Evolutionary conservation across 2,113 vertebrate species (phyloP), one percentile per base, ranked within the genome.

Genomic region (Tyrannus savana): DNA sequence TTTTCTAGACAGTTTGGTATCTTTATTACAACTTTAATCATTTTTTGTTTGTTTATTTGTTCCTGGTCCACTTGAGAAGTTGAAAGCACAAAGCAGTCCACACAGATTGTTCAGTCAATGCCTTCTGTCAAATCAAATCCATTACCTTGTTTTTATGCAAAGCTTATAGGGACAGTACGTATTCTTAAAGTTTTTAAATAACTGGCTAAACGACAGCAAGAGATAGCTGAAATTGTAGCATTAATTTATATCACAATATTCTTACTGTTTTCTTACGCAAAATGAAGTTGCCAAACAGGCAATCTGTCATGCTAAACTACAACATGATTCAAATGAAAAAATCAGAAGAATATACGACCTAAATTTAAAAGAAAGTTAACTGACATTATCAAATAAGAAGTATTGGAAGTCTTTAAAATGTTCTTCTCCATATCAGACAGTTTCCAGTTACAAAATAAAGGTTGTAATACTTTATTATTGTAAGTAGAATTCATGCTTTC

Each of bases 391-490:
- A 75, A 87, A 90, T 59, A 41, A 72, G 24, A 67, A n/a, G 12
- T 60, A 37, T 31, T 83, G 77, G 23, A 88, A 87, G 24, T 41
- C 42, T 56, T 95, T 64, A 69, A 89, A 95, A 94, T 95, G 50
- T 41, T 92, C 27, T 69, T 80, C 53, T 77, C 62, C 73, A 12
- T 78, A 63, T 90, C 81, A 90, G 73, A 83, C 75, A 82, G 75
- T 88, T 93, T 88, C 42, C 75, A 93, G 58, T 84, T 88, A 88
- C 62, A 92, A 97, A 96, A 97, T 93, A 93, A 94, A 93, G 79
- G 76, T 50, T 86, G 74, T 90, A 94, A 93, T 95, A 95, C 81
- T 97, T 98, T 95, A 95, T 95, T 97, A 87, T 96, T 89, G 41
- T 66, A 95, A 97, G 81, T 83, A 89, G 84, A 96, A 97, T 81